Base-by-base conservation (phyloP, 2,888 invertebrate species). In the Opisthograptis luteolata region DNA sequence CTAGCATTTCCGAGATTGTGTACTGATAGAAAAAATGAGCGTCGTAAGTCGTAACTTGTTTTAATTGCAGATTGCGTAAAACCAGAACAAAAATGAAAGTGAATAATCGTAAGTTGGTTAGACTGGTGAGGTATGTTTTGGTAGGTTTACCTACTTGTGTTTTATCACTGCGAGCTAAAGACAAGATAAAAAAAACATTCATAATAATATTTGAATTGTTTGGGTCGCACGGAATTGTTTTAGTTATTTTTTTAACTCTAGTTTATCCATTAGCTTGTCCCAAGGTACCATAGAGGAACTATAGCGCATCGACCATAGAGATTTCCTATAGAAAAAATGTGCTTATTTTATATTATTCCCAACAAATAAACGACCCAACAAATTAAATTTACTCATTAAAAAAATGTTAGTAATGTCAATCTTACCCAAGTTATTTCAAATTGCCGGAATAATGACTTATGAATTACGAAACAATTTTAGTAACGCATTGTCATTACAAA, bases 81-180 rank as follows among this genome's bases (percentile, higher is more conserved):
- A 58, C 54, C 52, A 58, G 58, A 61, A 48, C 58, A 52, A 61
- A 47, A 43, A 61, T 31, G 61, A 61, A 61, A 61, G 61, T 61
- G 45, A 56, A 55, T 49, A 40, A 27, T 37, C 43, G 55, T 27
- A 14, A 20, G 57, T 49, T 51, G 46, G 51, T 54, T 54, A 55
- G 56, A 58, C 56, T 40, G 45, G 31, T 42, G 35, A 36, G 41
- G 37, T 42, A 43, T 19, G 27, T 12, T 45, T 52, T 46, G 10
- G 14, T 1, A 10, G 50, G 50, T 55, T 55, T 54, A 51, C 44
- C 5, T 17, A 17, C n/a, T n/a, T n/a, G n/a, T n/a, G n/a, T n/a
- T n/a, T n/a, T n/a, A n/a, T n/a, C n/a, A n/a, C n/a, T n/a, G n/a
- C n/a, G n/a, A n/a, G n/a, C n/a, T n/a, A n/a, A n/a, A n/a, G n/a